These are phyloP conservation scores for Peromyscus eremicus DNA, from an alignment of 2,797 vertebrate genomes.

Conservation along the genomic window DNA sequence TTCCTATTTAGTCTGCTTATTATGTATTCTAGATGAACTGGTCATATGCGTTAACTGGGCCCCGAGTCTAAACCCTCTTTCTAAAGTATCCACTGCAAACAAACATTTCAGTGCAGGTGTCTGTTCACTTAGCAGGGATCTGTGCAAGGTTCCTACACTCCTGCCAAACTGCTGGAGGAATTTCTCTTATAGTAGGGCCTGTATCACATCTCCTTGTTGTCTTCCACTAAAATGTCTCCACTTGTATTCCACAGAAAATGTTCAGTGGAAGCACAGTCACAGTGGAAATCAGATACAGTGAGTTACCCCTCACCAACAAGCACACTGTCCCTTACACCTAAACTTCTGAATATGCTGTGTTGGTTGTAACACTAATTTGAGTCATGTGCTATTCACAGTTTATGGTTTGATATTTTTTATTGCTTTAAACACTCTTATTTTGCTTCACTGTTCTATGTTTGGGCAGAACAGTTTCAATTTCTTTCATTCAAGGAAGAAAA, in stretches of 20 bases:
- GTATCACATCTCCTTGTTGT: background rate
- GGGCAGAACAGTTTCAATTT: background rate
- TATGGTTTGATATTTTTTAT: constrained; percentile 57
- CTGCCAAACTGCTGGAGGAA: background rate
- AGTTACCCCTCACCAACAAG: constrained; percentile 49
- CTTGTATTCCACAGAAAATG: background rate
- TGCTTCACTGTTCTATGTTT: constrained; percentile 45
- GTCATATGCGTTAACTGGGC: background rate
- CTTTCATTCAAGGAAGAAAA: background rate
- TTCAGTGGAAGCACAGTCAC: background rate
- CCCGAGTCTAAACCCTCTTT: background rate
- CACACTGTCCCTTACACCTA: constrained; percentile 31
- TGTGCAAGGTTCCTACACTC: background rate
- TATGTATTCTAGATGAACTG: background rate
- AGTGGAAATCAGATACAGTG: constrained; percentile 31
- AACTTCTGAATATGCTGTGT: constrained; percentile 53
- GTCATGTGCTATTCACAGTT: constrained; percentile 59
- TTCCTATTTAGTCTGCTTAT: background rate
- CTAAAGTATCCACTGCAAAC: background rate
- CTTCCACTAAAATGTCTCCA: background rate
- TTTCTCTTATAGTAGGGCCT: background rate
- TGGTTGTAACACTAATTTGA: background rate
- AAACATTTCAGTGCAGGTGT: background rate
- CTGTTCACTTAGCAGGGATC: background rate
- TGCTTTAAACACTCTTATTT: constrained; percentile 74